Evolutionary conservation across 2,797 vertebrate species (phyloP), one percentile per base, ranked within the genome.

Genomic region (Sparidentex hasta): DNA sequence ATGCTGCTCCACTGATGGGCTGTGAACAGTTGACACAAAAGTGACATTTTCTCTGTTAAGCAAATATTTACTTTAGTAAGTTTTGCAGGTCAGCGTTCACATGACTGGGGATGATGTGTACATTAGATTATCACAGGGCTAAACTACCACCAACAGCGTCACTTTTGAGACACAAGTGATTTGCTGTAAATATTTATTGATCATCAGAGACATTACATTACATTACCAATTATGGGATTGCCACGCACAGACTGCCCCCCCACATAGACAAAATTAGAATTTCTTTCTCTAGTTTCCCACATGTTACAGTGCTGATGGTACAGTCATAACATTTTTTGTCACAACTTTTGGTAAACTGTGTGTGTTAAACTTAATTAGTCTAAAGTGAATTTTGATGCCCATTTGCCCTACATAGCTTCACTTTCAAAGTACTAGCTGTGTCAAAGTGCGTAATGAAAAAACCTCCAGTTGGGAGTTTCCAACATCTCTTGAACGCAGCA

Each of bases 391-490:
- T 18, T 41, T n/a, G 43, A 47, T n/a, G 21, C 9, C 4, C 2
- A 20, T 20, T 7, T 9, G 47, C 13, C 5, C 17, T 27, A 0
- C 46, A 38, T 29, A 25, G 13, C 0, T 1, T 33, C 41, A 44
- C 12, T 44, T 13, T 44, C 43, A 14, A 13, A 13, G 14, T 44
- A 44, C 11, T 38, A 16, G 56, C 5, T 0, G 5, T 29, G n/a
- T 54, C 51, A 44, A 12, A 25, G 14, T 59, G 20, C 46, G 9
- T 18, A 25, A 52, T 14, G 11, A 17, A 48, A 69, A 41, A 69
- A 41, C 14, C 17, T 61, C 47, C 17, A 61, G 16, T 56, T 56
- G 74, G 62, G 38, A 73, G 56, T 83, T 13, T 76, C 55, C n/a
- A 7, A n/a, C 62, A 4, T 12, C 25, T 54, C 41, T 57, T 9